Conservation (phyloP, 2,888 invertebrate genomes). For the Phortica magna region DNA sequence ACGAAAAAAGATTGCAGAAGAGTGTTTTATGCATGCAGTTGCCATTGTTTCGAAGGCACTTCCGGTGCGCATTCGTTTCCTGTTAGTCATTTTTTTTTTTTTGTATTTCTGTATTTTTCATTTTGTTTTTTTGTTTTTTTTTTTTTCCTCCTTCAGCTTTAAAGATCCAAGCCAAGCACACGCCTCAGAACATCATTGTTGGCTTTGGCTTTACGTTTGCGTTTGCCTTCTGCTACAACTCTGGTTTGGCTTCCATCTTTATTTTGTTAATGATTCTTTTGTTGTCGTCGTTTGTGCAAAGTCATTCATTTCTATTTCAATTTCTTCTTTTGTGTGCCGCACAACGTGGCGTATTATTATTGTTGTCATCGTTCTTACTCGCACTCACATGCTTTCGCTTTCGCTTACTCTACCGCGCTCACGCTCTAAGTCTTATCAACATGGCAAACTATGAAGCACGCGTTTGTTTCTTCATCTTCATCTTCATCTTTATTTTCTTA, state of each 20-base stretch:
- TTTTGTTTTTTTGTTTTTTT: not conserved
- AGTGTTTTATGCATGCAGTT: not conserved
- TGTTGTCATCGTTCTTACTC: slow-evolving; percentile 9
- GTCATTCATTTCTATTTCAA: slow-evolving; percentile 23
- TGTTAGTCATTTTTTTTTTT: not conserved
- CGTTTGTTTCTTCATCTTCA: not conserved
- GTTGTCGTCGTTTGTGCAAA: slow-evolving; percentile 22
- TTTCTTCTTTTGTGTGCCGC: slow-evolving; percentile 10
- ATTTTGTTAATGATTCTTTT: slow-evolving; percentile 23
- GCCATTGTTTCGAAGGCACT: slow-evolving; percentile 4
- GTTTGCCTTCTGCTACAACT: not conserved
- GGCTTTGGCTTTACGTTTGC: not conserved
- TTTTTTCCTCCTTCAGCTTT: slow-evolving; percentile 4
- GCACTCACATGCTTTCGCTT: not conserved
- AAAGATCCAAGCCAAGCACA: not conserved
- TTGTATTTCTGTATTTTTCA: not conserved
- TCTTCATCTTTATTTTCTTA: not conserved
- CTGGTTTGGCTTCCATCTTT: not conserved
- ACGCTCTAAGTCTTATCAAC: not conserved
- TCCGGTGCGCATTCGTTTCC: slow-evolving; percentile 13
- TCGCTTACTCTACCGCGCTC: not conserved
- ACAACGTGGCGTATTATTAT: slow-evolving; percentile 37
- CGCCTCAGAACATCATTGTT: not conserved
- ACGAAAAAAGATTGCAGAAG: not conserved
- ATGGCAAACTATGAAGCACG: no score